Evolutionary conservation across 2,113 vertebrate genomes (phyloP).

Genomic region (Pongo abelii): DNA sequence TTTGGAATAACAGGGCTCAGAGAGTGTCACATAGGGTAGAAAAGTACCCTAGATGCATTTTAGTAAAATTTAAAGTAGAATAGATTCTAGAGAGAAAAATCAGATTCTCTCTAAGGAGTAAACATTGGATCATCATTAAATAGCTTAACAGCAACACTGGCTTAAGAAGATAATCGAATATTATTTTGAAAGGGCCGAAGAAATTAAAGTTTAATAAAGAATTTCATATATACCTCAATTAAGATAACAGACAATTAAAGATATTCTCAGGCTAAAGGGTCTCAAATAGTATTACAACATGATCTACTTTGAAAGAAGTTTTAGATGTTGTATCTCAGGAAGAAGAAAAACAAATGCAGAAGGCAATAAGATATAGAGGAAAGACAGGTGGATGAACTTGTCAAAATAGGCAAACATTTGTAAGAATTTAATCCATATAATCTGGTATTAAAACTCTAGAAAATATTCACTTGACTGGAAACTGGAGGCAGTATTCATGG

Average conservation of each 20-base stretch:
- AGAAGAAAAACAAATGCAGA: background rate
- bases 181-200: background rate
- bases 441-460: background rate
- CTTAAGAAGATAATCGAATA: background rate
- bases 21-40: background rate
- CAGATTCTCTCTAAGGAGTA: background rate
- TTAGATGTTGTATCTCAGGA: background rate
- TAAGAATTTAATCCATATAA: background rate
- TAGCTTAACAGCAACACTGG: background rate
- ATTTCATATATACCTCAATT: background rate
- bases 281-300: background rate
- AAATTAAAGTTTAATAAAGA: constrained; percentile 22
- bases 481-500: background rate
- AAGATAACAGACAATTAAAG: background rate
- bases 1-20: background rate
- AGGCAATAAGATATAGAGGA: background rate
- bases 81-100: background rate
- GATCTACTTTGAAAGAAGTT: background rate
- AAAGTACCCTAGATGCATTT: background rate
- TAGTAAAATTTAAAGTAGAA: background rate
- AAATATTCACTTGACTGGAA: background rate
- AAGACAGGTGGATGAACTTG: background rate
- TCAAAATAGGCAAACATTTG: background rate
- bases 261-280: background rate
- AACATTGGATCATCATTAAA: background rate